Evolutionary conservation across 2,113 vertebrate species (phyloP), one percentile per base, ranked within the genome.

Genomic region (Catagonus wagneri): DNA sequence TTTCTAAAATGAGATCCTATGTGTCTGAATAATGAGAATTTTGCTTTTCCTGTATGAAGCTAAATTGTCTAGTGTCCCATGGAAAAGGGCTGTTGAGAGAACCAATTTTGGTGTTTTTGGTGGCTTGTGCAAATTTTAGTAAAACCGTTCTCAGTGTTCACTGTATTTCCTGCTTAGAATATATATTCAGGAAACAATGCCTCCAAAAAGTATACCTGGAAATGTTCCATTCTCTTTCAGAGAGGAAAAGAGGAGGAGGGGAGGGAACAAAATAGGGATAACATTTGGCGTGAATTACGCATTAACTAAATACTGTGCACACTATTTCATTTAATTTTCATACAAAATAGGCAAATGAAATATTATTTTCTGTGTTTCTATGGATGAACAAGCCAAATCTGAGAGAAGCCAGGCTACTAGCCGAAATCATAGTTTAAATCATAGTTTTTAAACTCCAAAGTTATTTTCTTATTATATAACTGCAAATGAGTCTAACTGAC

Each of bases 1-100:
- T 94, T 89, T 65, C 83, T 93, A 76, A 95, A 96, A 90, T 36
- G 50, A 88, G 39, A 65, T 27, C 29, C 54, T 90, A 32, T 15
- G 65, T 16, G 11, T 90, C 34, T 72, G 7, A 81, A 80, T 81
- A 72, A 58, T 84, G 74, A 96, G 32, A 93, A 90, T 66, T 90
- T 83, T 84, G 27, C 13, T n/a, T 84, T 90, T 56, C 8, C 34
- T 84, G 1, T 65, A 34, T 29, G 27, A 84, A 61, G 23, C 22
- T 83, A 86, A 83, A 66, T 83, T 86, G 16, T 83, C n/a, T n/a
- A 54, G 6, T 50, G 9, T 34, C 36, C 11, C 16, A 81, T 78
- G 19, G 17, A 32, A 88, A 88, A 89, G 1, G 10, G 63, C 39
- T 81, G 4, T 60, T 60, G 39, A 83, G 5, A 79, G 27, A 17